A percentile compares a stretch with the other conserved stretches of the same genome.
phyloP scores from a whole-genome alignment of 2,113 vertebrate genomes.

The Harpagus bidentatus region DNA sequence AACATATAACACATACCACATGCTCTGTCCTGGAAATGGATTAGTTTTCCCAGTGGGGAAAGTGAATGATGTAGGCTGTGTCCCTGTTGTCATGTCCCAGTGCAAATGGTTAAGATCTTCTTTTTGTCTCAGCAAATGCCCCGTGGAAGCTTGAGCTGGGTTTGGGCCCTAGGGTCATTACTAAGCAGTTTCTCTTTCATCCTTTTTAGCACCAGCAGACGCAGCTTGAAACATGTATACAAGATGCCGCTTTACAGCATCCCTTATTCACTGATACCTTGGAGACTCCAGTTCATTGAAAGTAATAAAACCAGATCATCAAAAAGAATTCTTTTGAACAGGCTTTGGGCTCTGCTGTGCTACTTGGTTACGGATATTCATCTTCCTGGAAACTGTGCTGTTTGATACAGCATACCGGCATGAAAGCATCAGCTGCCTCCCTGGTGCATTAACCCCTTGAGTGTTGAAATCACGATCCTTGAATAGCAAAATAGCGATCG shows the following conservation, averaged over 20 bases:
- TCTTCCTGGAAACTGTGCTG: constrained; percentile 63
- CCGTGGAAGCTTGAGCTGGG: constrained; percentile 35
- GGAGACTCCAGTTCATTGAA: constrained; percentile 68
- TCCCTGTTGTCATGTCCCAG: constrained; percentile 54
- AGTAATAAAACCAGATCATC: constrained; percentile 72
- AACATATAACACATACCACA: constrained; percentile 6
- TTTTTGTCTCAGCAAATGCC: constrained; percentile 62
- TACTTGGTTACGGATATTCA: constrained; percentile 67
- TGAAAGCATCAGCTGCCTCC: constrained; percentile 61
- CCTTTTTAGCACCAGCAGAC: constrained; percentile 52
- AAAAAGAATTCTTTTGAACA: constrained; percentile 69
- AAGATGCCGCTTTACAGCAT: constrained; percentile 65
- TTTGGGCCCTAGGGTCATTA: constrained; percentile 60
- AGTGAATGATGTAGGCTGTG: constrained; percentile 13
- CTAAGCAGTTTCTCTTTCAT: constrained; percentile 67
- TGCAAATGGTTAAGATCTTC: constrained; percentile 61
- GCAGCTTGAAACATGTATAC: constrained; percentile 65
- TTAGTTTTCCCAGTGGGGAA: constrained; percentile 25
- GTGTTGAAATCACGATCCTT: constrained; percentile 31
- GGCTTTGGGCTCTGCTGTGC: constrained; percentile 66
- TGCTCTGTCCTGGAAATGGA: constrained; percentile 35
- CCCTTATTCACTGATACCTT: constrained; percentile 66
- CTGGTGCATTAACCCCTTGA: constrained; percentile 53
- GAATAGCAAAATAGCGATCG: constrained; percentile 38
- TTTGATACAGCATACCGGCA: constrained; percentile 44